phyloP scores from a whole-genome alignment of 2,888 invertebrate genomes.

The Cenopis cana region DNA sequence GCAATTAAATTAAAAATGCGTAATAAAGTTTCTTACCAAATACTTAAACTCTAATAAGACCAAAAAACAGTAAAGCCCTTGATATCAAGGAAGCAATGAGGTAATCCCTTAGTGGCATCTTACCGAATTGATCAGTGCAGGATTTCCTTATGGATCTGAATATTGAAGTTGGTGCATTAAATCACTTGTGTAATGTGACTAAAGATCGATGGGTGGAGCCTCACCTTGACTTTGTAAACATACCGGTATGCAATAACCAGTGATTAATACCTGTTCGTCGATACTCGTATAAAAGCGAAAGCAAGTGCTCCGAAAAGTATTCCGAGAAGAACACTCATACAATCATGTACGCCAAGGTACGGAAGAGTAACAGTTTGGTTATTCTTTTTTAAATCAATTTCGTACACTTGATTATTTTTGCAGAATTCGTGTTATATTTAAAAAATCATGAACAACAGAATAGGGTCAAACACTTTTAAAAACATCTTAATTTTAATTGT shows the following conservation, averaged over 20 bases:
- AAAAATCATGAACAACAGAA: too few species aligned
- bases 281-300: constrained; percentile 77
- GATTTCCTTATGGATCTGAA: constrained; percentile 50
- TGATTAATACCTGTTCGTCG: constrained; percentile 70
- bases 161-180: constrained; percentile 35
- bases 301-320: constrained; percentile 72
- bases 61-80: constrained; percentile 39
- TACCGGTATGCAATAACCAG: constrained; percentile 62
- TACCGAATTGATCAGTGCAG: constrained; percentile 44
- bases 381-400: neutral
- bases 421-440: too few species aligned
- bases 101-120: constrained; percentile 20
- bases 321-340: constrained; percentile 68
- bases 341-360: constrained; percentile 82
- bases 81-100: constrained; percentile 37
- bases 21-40: neutral
- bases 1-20: neutral
- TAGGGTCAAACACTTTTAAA: neutral
- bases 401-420: neutral
- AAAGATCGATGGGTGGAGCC: constrained; percentile 54
- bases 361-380: constrained; percentile 21
- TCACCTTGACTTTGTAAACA: constrained; percentile 77
- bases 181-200: constrained; percentile 46
- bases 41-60: constrained; percentile 12
- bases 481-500: neutral